Conservation (phyloP, 2,888 invertebrate genomes). For the Chaetoderma sp. region DNA sequence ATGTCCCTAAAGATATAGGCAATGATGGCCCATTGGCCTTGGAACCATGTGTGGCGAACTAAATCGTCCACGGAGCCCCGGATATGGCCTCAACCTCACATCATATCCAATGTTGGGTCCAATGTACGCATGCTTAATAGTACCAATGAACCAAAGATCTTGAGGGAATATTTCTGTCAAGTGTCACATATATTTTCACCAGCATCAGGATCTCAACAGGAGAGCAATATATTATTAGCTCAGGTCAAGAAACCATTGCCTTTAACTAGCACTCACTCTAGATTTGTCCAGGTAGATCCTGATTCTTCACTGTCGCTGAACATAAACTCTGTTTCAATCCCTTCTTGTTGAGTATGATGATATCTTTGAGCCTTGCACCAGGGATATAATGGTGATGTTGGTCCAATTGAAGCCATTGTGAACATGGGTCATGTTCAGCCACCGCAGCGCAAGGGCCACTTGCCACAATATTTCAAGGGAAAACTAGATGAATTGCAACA, state of each 20-base stretch:
- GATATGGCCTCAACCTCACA: conserved; percentile 18
- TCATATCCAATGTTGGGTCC: conserved; percentile 21
- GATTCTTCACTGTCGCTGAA: conserved; percentile 16
- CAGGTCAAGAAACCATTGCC: no score
- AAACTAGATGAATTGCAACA: conserved; percentile 36
- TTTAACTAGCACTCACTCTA: background rate
- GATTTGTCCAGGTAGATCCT: conserved; percentile 24
- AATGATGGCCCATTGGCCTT: no score
- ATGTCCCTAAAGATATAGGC: background rate
- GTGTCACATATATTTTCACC: conserved; percentile 12
- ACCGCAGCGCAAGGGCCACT: conserved; percentile 41
- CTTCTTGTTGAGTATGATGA: conserved; percentile 24
- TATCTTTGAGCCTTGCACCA: conserved; percentile 31
- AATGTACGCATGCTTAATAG: conserved; percentile 26
- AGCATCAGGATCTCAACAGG: background rate
- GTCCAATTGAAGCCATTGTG: conserved; percentile 37
- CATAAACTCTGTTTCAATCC: conserved; percentile 9
- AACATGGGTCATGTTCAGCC: conserved; percentile 45
- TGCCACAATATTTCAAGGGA: conserved; percentile 40
- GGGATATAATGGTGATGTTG: conserved; percentile 38
- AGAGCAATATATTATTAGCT: no score
- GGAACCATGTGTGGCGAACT: no score
- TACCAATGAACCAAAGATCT: conserved; percentile 1
- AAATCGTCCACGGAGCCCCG: no score
- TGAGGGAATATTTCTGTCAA: conserved; percentile 32